phyloP scores from a whole-genome alignment of 2,797 vertebrate species.

The Oophaga sylvatica region DNA sequence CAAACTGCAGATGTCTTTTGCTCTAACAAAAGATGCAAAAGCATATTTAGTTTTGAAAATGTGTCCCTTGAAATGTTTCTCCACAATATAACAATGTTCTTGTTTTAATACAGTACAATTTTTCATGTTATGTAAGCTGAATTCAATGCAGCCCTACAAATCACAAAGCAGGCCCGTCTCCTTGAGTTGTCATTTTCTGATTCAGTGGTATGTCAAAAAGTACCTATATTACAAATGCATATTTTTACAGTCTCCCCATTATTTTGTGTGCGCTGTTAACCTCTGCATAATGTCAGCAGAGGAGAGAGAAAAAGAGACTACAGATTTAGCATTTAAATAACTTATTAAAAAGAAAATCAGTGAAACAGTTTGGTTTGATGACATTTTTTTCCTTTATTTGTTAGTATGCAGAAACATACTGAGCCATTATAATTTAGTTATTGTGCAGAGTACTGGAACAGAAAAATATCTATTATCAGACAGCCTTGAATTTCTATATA shows the following conservation, averaged over 20 bases:
- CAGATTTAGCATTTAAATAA: constrained; percentile 13
- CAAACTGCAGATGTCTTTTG: not conserved
- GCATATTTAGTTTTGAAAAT: not conserved
- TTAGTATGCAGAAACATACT: not conserved
- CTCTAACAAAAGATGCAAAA: not conserved
- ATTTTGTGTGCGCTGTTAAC: constrained; percentile 16
- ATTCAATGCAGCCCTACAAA: constrained; percentile 25
- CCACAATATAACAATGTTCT: constrained; percentile 1
- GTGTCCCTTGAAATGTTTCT: not conserved
- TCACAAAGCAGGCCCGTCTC: constrained; percentile 14
- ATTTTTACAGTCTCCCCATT: constrained; percentile 13
- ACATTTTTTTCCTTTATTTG: not conserved
- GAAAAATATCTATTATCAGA: not conserved
- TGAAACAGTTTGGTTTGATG: not conserved
- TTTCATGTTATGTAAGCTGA: constrained; percentile 7
- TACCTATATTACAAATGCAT: constrained; percentile 10
- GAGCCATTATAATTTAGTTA: not conserved
- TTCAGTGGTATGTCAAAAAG: constrained; percentile 10
- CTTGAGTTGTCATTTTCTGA: constrained; percentile 32
- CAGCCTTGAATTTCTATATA: not conserved
- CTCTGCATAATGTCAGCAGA: constrained; percentile 8
- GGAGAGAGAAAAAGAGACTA: not conserved
- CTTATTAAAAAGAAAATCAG: not conserved
- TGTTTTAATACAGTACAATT: constrained; percentile 14
- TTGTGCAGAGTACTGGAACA: not conserved